A percentile compares a stretch with the other conserved stretches of the same genome.
phyloP scores from a whole-genome alignment of 2,888 invertebrate genomes.

The Tetragnatha montana region DNA sequence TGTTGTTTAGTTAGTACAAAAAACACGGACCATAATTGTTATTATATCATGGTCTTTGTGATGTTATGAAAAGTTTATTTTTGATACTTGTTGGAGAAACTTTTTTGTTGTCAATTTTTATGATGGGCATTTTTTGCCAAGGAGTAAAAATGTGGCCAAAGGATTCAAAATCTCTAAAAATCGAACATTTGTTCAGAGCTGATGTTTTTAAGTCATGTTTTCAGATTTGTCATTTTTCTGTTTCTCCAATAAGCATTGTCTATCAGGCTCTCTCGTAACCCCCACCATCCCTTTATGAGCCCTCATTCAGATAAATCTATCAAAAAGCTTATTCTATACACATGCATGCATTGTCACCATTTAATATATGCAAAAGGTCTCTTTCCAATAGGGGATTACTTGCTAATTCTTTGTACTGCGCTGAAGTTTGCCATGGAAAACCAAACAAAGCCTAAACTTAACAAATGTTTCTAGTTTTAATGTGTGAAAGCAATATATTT shows the following conservation, averaged over 20 bases:
- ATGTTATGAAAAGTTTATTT: slow-evolving; percentile 72
- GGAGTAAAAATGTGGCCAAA: slow-evolving; percentile 71
- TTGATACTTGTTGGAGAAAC: slow-evolving; percentile 72
- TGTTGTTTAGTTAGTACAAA: slow-evolving; percentile 71
- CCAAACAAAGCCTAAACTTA: slow-evolving; percentile 71
- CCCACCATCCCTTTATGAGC: slow-evolving; percentile 69
- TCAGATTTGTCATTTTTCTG: slow-evolving; percentile 69
- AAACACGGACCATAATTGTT: slow-evolving; percentile 71
- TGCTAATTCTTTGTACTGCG: slow-evolving; percentile 57
- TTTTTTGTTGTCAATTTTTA: slow-evolving; percentile 72
- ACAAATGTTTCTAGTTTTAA: slow-evolving; percentile 70
- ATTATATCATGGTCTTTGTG: slow-evolving; percentile 71
- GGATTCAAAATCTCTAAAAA: slow-evolving; percentile 48
- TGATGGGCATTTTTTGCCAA: slow-evolving; percentile 70
- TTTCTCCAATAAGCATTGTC: slow-evolving; percentile 72
- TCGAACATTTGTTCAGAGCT: slow-evolving; percentile 51
- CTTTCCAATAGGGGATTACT: slow-evolving; percentile 65
- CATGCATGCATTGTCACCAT: slow-evolving; percentile 71
- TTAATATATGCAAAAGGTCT: slow-evolving; percentile 63
- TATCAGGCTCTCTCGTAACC: slow-evolving; percentile 56
- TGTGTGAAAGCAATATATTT: slow-evolving; percentile 65
- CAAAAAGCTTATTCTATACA: slow-evolving; percentile 64
- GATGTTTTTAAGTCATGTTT: slow-evolving; percentile 59
- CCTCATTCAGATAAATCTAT: slow-evolving; percentile 59
- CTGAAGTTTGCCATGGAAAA: slow-evolving; percentile 69